Conservation (phyloP, 2,888 invertebrate genomes). For the Mimas tiliae region DNA sequence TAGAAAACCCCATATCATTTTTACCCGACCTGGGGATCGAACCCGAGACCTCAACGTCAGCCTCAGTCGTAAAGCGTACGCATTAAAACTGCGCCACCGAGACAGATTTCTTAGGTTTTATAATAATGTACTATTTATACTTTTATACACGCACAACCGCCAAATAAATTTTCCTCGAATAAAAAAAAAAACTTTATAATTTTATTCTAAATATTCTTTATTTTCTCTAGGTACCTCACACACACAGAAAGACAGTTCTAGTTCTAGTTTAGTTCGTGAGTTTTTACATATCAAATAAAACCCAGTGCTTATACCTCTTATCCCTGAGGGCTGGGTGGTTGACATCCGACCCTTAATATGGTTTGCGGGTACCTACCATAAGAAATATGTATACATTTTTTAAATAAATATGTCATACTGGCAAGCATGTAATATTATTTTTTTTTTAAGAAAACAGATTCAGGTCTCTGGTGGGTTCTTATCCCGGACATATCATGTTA, state of each 20-base stretch:
- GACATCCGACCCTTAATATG: background rate
- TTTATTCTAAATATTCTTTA: conserved; percentile 36
- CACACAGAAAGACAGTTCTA: conserved; percentile 47
- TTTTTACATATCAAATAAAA: conserved; percentile 41
- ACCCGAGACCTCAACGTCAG: too few relatives aligned
- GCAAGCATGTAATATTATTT: too few relatives aligned
- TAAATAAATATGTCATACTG: background rate
- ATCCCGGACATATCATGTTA: too few relatives aligned
- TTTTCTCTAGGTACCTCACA: conserved; percentile 69
- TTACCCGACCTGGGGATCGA: too few relatives aligned
- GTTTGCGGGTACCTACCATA: conserved; percentile 6
- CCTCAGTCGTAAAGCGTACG: too few relatives aligned
- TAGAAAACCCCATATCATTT: too few relatives aligned
- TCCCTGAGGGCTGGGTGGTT: background rate
- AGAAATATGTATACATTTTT: background rate
- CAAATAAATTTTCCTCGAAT: too few relatives aligned
- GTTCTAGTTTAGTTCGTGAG: conserved; percentile 67
- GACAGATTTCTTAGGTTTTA: too few relatives aligned
- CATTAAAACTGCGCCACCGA: too few relatives aligned
- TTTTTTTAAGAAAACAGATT: background rate
- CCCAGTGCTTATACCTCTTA: background rate
- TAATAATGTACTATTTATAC: too few relatives aligned
- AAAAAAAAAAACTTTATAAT: background rate
- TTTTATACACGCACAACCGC: too few relatives aligned
- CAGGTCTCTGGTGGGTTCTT: too few relatives aligned